Percentiles rank a stretch among this genome's conserved stretches.
phyloP scores from a whole-genome alignment of 2,113 vertebrate genomes.

The Athene noctua region DNA sequence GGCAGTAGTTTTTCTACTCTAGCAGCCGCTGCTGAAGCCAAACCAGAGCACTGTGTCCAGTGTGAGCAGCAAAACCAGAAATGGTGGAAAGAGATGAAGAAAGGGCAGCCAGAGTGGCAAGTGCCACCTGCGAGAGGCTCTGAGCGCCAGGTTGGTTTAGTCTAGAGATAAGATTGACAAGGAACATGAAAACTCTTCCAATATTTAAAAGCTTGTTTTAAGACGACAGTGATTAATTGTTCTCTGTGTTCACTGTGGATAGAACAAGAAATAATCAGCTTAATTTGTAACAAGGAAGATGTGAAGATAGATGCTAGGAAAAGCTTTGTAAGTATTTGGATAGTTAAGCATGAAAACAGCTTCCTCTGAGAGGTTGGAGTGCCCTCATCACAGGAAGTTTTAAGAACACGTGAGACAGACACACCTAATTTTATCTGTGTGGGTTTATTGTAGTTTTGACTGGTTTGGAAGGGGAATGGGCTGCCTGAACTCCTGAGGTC shows the following conservation, averaged over 20 bases:
- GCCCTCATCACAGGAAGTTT: background rate
- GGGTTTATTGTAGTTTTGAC: background rate
- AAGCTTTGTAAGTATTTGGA: slow-evolving; percentile 7
- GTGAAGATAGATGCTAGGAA: slow-evolving; percentile 7
- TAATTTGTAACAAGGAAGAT: slow-evolving; percentile 50
- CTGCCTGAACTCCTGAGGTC: background rate
- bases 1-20: slow-evolving; percentile 30
- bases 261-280: slow-evolving; percentile 41
- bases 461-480: background rate
- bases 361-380: background rate
- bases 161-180: background rate
- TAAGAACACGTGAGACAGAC: background rate
- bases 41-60: background rate
- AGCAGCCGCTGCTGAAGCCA: background rate
- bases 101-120: background rate
- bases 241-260: background rate
- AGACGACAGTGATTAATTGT: slow-evolving; percentile 58
- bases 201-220: slow-evolving; percentile 54
- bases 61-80: background rate
- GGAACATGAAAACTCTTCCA: background rate
- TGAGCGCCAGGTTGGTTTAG: background rate
- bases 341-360: slow-evolving; percentile 18
- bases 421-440: background rate
- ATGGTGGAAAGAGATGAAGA: background rate
- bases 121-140: fast-evolving